These are phyloP conservation scores for Tromatobia lineatoria DNA, from an alignment of 2,888 invertebrate genomes.

Conservation along the genomic window DNA sequence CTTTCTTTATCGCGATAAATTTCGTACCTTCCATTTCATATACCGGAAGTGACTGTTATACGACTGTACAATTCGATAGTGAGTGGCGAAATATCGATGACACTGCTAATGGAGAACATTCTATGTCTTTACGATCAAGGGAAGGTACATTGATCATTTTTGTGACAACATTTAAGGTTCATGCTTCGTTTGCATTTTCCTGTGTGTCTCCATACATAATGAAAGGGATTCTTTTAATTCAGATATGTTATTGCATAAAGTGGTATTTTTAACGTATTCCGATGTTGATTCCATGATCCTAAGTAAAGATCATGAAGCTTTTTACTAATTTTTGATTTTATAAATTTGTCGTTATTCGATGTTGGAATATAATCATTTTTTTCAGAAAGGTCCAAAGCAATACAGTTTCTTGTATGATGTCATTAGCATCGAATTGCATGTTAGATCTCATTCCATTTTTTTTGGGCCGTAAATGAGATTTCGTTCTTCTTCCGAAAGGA, in stretches of 20 bases:
- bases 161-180: not conserved
- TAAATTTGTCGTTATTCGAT: not conserved
- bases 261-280: not conserved
- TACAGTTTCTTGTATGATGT: not conserved
- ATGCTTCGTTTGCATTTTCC: constrained; percentile 1
- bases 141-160: not conserved
- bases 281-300: not conserved
- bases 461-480: constrained; percentile 79
- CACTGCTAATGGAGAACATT: constrained; percentile 2
- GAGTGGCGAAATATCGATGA: constrained; percentile 6
- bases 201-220: not conserved
- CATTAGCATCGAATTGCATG: not conserved
- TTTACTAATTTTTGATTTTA: no score
- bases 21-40: constrained; percentile 28
- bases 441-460: not conserved
- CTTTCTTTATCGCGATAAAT: constrained; percentile 54
- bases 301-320: not conserved
- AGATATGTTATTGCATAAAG: not conserved
- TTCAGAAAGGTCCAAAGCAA: not conserved
- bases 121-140: constrained; percentile 10
- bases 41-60: not conserved
- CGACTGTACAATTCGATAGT: not conserved
- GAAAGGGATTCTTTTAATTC: not conserved
- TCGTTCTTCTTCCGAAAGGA: constrained; percentile 55
- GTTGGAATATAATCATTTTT: not conserved